A percentile compares a stretch with the other conserved stretches of the same genome.
Conservation (phyloP, 2,797 vertebrate genomes). For the Periparus ater region DNA sequence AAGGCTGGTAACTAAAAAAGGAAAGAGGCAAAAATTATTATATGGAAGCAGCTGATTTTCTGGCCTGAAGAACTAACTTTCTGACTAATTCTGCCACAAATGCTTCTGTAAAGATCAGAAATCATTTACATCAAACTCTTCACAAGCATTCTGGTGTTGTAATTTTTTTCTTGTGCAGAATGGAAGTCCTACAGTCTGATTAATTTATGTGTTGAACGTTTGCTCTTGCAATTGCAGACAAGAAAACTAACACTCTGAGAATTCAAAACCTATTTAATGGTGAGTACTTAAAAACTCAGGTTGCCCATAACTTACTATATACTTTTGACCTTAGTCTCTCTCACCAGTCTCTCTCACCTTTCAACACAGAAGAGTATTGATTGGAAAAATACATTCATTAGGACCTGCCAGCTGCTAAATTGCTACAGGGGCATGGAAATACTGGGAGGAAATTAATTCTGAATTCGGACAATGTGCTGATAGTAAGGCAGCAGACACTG, state of each 20-base stretch:
- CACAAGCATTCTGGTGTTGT: background rate
- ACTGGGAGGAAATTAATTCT: slow-evolving; percentile 3
- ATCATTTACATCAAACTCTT: background rate
- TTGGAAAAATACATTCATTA: slow-evolving; percentile 39
- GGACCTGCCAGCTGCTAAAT: background rate
- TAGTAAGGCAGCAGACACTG: background rate
- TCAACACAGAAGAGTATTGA: background rate
- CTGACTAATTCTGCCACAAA: background rate
- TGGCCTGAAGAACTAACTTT: background rate
- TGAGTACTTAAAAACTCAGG: background rate
- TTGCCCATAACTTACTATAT: background rate
- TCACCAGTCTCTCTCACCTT: background rate
- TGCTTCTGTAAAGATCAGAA: background rate
- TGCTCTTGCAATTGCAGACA: slow-evolving; percentile 4
- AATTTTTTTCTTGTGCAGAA: slow-evolving; percentile 9
- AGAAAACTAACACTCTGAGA: background rate
- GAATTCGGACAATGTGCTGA: background rate
- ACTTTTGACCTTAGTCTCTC: background rate
- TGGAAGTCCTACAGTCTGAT: background rate
- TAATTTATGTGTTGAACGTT: background rate
- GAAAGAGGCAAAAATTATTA: background rate
- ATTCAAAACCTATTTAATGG: slow-evolving; percentile 9
- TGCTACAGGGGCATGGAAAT: background rate
- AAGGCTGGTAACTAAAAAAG: background rate
- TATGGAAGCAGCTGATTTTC: background rate